These are phyloP conservation scores for Fregata magnificens DNA, from an alignment of 2,113 vertebrate genomes.

Conservation along the genomic window DNA sequence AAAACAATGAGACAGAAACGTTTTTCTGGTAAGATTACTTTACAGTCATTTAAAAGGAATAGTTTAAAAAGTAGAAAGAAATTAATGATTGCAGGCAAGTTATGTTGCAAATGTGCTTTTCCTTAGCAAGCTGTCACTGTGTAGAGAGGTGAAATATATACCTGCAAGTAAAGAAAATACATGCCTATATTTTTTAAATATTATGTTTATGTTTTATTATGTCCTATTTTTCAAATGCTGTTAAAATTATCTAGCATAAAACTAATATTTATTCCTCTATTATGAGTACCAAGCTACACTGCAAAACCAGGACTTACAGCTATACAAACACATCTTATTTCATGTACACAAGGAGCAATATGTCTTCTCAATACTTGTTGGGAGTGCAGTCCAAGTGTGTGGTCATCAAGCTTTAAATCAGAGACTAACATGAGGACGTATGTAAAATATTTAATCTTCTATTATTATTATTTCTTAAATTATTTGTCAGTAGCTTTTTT, in stretches of 20 bases:
- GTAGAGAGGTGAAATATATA: slow-evolving; percentile 57
- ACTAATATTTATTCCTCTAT: slow-evolving; percentile 72
- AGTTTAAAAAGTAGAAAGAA: slow-evolving; percentile 12
- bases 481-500: not conserved
- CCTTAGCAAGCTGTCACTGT: slow-evolving; percentile 28
- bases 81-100: slow-evolving; percentile 43
- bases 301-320: slow-evolving; percentile 51
- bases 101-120: slow-evolving; percentile 18
- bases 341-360: slow-evolving; percentile 14
- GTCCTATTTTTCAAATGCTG: slow-evolving; percentile 64
- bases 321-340: slow-evolving; percentile 59
- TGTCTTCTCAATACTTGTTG: not conserved
- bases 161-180: slow-evolving; percentile 34
- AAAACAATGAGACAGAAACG: slow-evolving; percentile 27
- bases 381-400: slow-evolving; percentile 30
- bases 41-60: slow-evolving; percentile 39
- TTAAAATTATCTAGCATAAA: slow-evolving; percentile 67
- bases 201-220: slow-evolving; percentile 69
- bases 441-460: not conserved
- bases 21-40: slow-evolving; percentile 30
- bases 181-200: slow-evolving; percentile 70
- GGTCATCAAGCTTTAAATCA: slow-evolving; percentile 60
- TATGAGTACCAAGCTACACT: slow-evolving; percentile 2
- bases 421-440: not conserved
- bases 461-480: not conserved